phyloP scores from a whole-genome alignment of 2,888 invertebrate species.

The Hipparchia semele region DNA sequence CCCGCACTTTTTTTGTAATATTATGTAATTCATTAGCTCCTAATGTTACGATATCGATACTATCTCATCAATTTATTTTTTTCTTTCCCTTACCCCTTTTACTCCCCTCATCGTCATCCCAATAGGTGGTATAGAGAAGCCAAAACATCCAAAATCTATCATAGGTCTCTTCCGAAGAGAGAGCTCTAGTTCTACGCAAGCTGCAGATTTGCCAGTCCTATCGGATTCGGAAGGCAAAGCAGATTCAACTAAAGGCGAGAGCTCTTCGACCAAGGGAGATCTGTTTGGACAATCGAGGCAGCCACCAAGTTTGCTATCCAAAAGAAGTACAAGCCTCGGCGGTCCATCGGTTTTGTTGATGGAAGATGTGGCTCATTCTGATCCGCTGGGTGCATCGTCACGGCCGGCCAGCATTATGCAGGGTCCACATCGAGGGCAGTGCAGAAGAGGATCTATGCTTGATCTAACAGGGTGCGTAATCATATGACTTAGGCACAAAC shows the following conservation, averaged over 20 bases:
- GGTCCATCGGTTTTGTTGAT: slow-evolving; percentile 83
- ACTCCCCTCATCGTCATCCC: slow-evolving; percentile 50
- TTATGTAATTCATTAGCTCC: slow-evolving; percentile 1
- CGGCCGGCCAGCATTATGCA: slow-evolving; percentile 84
- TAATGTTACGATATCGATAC: slow-evolving; percentile 38
- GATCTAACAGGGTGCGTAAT: slow-evolving; percentile 88
- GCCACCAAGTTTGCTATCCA: slow-evolving; percentile 68
- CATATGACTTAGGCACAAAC: too few species aligned
- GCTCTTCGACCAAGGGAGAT: slow-evolving; percentile 46
- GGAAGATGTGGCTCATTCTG: slow-evolving; percentile 84
- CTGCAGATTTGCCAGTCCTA: slow-evolving; percentile 75
- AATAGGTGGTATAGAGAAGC: slow-evolving; percentile 93
- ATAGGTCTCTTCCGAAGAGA: slow-evolving; percentile 94
- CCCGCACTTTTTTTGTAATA: slow-evolving; percentile 7
- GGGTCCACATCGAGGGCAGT: slow-evolving; percentile 85
- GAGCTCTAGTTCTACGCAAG: slow-evolving; percentile 88
- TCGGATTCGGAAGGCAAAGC: slow-evolving; percentile 84
- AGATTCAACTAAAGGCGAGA: slow-evolving; percentile 68
- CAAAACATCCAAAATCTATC: slow-evolving; percentile 92
- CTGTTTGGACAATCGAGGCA: slow-evolving; percentile 57
- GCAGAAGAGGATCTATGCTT: slow-evolving; percentile 91
- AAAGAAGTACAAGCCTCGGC: slow-evolving; percentile 74
- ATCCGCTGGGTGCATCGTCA: slow-evolving; percentile 85
- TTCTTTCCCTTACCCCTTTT: slow-evolving; percentile 54
- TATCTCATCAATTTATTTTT: slow-evolving; percentile 59